Conservation (phyloP, 1,140 invertebrate species). For the Sminthurinus signatus region DNA sequence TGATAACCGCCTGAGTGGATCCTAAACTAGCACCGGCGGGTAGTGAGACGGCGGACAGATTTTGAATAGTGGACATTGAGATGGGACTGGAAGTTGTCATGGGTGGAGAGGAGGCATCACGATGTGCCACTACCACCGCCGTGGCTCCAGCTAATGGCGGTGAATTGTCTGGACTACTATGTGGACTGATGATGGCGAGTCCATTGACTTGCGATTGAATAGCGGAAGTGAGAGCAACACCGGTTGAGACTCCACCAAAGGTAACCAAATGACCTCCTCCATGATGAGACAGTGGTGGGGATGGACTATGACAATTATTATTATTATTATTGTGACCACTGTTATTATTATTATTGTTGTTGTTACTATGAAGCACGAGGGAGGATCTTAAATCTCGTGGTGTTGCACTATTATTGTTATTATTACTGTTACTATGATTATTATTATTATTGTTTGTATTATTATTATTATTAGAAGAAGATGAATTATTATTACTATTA, state of each 20-base stretch:
- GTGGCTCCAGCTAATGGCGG: slow-evolving; percentile 36
- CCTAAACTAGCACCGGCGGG: slow-evolving; percentile 45
- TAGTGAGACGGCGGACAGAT: slow-evolving; percentile 36
- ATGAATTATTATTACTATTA: no score
- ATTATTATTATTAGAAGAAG: no score
- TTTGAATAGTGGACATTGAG: slow-evolving; percentile 30
- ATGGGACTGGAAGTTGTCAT: slow-evolving; percentile 37
- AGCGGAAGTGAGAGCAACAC: slow-evolving; percentile 45
- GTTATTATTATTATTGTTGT: no score
- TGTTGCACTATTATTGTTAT: no score
- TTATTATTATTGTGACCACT: no score
- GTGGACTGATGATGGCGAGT: slow-evolving; percentile 49
- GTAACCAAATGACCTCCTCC: no score
- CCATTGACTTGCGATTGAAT: slow-evolving; percentile 51
- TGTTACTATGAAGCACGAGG: no score
- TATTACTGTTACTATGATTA: no score
- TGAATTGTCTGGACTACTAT: slow-evolving; percentile 42
- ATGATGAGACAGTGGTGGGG: slow-evolving; percentile 49
- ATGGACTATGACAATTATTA: no score
- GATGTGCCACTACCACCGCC: slow-evolving; percentile 39
- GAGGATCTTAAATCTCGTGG: no score
- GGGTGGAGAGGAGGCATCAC: slow-evolving; percentile 29
- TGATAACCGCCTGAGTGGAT: slow-evolving; percentile 48
- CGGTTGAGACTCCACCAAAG: slow-evolving; percentile 50
- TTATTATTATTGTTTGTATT: no score